Base-by-base conservation (phyloP, 2,888 invertebrate genomes). In the Pseudeuparius sepicola region DNA sequence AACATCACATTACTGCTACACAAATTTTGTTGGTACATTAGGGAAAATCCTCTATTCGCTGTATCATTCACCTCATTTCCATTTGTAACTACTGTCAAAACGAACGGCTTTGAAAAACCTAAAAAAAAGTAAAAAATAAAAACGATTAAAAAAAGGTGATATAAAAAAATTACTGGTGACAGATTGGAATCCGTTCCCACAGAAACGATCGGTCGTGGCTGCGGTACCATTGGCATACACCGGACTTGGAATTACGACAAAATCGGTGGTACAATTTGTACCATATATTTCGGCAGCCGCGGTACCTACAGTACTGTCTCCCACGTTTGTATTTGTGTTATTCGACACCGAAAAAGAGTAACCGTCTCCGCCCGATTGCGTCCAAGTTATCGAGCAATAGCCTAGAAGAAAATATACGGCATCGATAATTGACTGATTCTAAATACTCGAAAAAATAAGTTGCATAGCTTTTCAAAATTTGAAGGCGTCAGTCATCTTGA, bases 211-310 rank as follows among this genome's bases (percentile, higher is more conserved):
- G 2, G 69, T 67, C 39, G 66, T 63, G 12, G 57, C 35, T 25
- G 51, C 40, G 26, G 55, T 56, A 28, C 67, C 66, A 9, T 66
- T 66, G 25, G 49, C 56, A 1, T 48, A 57, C 6, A 20, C 20
- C 0, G 84, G 78, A 57, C 77, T 73, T 2, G 85, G 79, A 47
- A 87, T 76, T 3, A 84, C 71, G 6, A 86, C 71, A 52, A 76
- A 86, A 62, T 85, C 85, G 0, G 75, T 75, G 27, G 66, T 70
- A 51, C 86, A 86, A 2, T 61, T 64, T 5, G 61, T 65, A 24
- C 73, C 77, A 51, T 68, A 71, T 10, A 71, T 63, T 0, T 73
- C 70, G n/a, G 46, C 37, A 6, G 41, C 41, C 3, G 63, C 48
- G 0, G 75, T 75, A 13, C 74, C 78, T 20, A 77, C 56, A 2